Base-by-base conservation (phyloP, 30 jellyfish, hydroid and myxozoan genomes). In the Morbakka virulenta region DNA sequence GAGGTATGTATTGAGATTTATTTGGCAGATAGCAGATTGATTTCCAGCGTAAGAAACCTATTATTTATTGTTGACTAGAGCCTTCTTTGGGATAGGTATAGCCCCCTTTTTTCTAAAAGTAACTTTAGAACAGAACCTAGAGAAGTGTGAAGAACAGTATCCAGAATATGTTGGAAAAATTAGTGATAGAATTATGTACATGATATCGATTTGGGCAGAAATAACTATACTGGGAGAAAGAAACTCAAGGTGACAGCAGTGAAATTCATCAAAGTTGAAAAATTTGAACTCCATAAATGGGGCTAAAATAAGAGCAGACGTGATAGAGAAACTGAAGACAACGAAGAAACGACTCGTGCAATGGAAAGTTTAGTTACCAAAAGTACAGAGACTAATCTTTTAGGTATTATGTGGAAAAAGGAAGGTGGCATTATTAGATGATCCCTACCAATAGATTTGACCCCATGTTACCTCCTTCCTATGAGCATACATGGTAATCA, bases 401-500 rank as follows among this genome's bases (percentile, higher is more conserved):
- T 88, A 26, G 91, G 97, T 12, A 61, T 88, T 0, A 14, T 28
- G 32, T 80, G 96, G 95, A 69, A 87, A 84, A 87, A 87, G 64
- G 48, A 28, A 11, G 52, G 33, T 3, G 93, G 81, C 66, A 74
- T 69, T 17, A 41, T 41, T 41, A n/a, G n/a, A n/a, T n/a, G n/a
- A n/a, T n/a, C n/a, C n/a, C n/a, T n/a, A n/a, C n/a, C n/a, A n/a
- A n/a, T n/a, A n/a, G n/a, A n/a, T n/a, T n/a, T n/a, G n/a, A n/a
- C n/a, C n/a, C n/a, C n/a, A n/a, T n/a, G n/a, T n/a, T n/a, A n/a
- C n/a, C n/a, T n/a, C n/a, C n/a, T n/a, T n/a, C n/a, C n/a, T n/a
- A n/a, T n/a, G n/a, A n/a, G n/a, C n/a, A n/a, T n/a, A n/a, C n/a
- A n/a, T n/a, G n/a, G n/a, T n/a, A n/a, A n/a, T n/a, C n/a, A n/a